Evolutionary conservation across 2,888 invertebrate genomes (phyloP).

Genomic region (Eugnorisma glareosa): DNA sequence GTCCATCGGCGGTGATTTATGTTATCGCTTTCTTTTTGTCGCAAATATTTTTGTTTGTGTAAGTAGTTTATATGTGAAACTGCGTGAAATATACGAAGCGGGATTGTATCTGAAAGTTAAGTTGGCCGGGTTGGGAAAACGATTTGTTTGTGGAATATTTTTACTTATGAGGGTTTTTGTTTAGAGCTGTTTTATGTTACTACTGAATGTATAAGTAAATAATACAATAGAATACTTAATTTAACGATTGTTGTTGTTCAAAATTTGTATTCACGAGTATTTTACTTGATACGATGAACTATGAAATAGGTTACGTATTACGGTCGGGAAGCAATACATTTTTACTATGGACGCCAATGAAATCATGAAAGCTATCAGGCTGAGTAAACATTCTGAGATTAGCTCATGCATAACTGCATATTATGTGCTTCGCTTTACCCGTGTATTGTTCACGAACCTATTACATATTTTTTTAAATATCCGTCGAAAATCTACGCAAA

Average conservation of each 20-base stretch:
- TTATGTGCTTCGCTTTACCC: background rate
- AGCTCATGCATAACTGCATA: background rate
- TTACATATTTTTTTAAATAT: no score
- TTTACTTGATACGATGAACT: constrained; percentile 9
- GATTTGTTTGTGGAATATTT: constrained; percentile 43
- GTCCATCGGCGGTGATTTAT: constrained; percentile 76
- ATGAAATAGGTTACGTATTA: background rate
- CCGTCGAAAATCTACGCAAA: no score
- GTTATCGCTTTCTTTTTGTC: constrained; percentile 69
- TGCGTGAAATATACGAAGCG: constrained; percentile 53
- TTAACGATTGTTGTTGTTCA: constrained; percentile 17
- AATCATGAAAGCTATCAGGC: background rate
- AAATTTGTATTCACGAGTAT: constrained; percentile 24
- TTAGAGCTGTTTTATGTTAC: constrained; percentile 10
- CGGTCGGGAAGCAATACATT: background rate
- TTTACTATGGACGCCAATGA: background rate
- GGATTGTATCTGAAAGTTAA: constrained; percentile 46
- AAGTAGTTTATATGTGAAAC: constrained; percentile 57
- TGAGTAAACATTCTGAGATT: background rate
- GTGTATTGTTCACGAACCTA: no score
- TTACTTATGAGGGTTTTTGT: constrained; percentile 24
- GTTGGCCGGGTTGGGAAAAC: constrained; percentile 36
- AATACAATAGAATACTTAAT: constrained; percentile 23
- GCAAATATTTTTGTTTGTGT: constrained; percentile 71
- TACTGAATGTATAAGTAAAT: constrained; percentile 39